Evolutionary conservation across 2,113 vertebrate genomes (phyloP).

Genomic region (Telmatochromis sp.): DNA sequence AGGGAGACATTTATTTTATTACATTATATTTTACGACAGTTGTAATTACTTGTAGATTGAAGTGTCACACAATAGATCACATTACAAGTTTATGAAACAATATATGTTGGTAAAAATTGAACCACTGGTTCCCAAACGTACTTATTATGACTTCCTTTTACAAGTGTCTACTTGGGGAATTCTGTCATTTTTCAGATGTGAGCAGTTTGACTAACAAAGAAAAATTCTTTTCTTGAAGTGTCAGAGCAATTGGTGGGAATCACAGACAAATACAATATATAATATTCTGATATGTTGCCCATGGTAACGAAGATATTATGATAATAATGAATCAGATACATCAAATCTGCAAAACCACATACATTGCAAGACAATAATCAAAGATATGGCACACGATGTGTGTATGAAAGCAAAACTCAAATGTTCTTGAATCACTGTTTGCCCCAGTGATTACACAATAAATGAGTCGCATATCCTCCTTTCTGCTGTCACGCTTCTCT

Average conservation of each 20-base stretch:
- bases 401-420: neutral
- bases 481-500: neutral
- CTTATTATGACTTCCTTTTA: neutral
- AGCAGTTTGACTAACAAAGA: neutral
- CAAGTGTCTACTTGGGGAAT: neutral
- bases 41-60: neutral
- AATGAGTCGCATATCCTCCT: neutral
- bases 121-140: neutral
- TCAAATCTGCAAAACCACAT: neutral
- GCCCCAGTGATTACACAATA: neutral
- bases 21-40: neutral
- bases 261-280: neutral
- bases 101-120: neutral
- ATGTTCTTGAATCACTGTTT: neutral
- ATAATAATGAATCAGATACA: neutral
- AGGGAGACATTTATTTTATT: neutral
- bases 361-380: neutral
- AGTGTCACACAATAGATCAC: neutral
- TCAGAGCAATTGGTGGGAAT: neutral
- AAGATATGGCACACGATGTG: neutral
- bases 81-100: neutral
- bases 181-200: neutral
- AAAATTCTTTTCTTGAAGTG: neutral
- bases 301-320: neutral
- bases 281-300: neutral